Conservation (phyloP, 2,113 vertebrate genomes). For the Mirounga angustirostris region DNA sequence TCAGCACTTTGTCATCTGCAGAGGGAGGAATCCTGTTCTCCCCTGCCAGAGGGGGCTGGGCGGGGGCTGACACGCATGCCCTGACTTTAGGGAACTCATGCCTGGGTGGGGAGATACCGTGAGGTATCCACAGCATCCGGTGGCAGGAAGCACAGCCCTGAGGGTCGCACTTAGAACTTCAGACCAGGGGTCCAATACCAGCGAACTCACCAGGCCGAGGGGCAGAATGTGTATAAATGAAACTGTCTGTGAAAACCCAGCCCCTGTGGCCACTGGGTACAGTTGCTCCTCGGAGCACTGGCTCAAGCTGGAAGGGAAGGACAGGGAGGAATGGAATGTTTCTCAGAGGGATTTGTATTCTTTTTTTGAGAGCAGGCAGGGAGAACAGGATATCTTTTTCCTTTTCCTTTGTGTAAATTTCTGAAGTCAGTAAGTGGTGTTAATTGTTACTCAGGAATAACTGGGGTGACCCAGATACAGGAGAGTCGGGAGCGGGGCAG, state of each 20-base stretch:
- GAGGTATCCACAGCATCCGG: background rate
- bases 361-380: background rate
- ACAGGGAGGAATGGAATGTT: background rate
- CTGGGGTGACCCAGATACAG: background rate
- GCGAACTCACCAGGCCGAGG: background rate
- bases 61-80: background rate
- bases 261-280: background rate
- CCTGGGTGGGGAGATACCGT: accelerated
- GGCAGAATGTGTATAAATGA: background rate
- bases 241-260: background rate
- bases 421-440: background rate
- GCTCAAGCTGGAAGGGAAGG: background rate
- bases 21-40: background rate
- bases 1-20: background rate
- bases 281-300: background rate
- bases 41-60: background rate
- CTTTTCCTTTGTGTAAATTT: conserved; percentile 46
- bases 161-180: background rate
- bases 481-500: background rate
- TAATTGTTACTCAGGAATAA: background rate
- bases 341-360: background rate
- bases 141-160: too few species aligned
- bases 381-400: conserved; percentile 7
- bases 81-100: background rate
- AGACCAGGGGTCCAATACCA: background rate